Base-by-base conservation (phyloP, 2,797 vertebrate species). In the Mus spretus region DNA sequence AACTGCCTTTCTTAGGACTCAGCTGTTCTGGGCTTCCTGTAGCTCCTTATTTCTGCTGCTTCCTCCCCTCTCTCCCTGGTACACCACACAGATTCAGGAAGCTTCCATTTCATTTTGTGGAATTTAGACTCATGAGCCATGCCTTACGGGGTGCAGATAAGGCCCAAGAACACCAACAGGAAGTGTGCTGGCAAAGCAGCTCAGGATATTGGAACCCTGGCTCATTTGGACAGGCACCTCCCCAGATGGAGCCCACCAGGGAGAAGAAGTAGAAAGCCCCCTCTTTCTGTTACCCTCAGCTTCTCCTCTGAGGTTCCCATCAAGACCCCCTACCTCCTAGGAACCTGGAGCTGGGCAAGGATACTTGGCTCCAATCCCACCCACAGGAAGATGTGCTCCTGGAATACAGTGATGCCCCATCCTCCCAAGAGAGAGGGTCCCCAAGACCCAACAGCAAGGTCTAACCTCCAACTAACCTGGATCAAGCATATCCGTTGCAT, bases 401-500 rank as follows among this genome's bases (percentile, higher is more conserved):
- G 47, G 31, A 0, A 0, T 57, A 31, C 61, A 74, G 22, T 12
- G 22, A 26, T 37, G 24, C 31, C 47, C 86, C 6, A 7, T 31
- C 57, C 44, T 85, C 81, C 70, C 0, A 0, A 34, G 57, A 26
- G 37, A 31, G 82, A 55, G 44, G 37, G 17, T 67, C 5, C 83
- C n/a, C 24, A 1, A 19, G 20, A 85, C 31, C 72, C 12, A 0
- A 0, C 6, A 72, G 74, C 78, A 74, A 1, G 7, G 55, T 50
- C 96, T 31, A 61, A 26, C 20, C 44, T 86, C 63, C 50, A 63
- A 98, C 99, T 98, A 89, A 99, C 99, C 99, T 98, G 99, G 98
- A 88, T 98, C 98, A 97, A 99, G 98, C 53, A 99, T 98, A 96
- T 99, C 99, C 0, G 98, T 99, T 92, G 99, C 98, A 95, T 99